A percentile compares a stretch with the other conserved stretches of the same genome.
These are phyloP conservation scores for Leptoclinus maculatus DNA, from an alignment of 2,797 vertebrate genomes.

Conservation along the genomic window DNA sequence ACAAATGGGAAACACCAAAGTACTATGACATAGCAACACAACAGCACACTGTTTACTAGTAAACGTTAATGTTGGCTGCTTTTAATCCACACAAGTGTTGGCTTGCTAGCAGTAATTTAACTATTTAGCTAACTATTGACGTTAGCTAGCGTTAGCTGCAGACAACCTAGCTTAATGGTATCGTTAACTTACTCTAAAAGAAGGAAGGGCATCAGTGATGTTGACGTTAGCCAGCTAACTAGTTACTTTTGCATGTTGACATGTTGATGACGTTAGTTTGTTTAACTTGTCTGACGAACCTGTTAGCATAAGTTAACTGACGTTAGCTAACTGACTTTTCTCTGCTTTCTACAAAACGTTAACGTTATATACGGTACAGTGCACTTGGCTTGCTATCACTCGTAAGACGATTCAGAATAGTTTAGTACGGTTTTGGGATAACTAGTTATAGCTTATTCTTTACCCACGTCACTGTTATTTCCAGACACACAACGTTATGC, in stretches of 20 bases:
- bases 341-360: background rate
- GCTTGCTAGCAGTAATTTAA: constrained; percentile 24
- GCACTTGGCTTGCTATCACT: background rate
- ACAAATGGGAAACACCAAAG: background rate
- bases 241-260: background rate
- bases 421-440: background rate
- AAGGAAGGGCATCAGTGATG: background rate
- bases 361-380: background rate
- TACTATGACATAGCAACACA: background rate
- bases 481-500: background rate
- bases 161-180: constrained; percentile 8
- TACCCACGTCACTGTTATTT: background rate
- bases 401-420: background rate
- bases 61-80: background rate
- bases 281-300: background rate
- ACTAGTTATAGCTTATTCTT: background rate
- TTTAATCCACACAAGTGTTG: background rate
- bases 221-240: background rate
- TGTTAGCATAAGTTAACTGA: background rate
- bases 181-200: background rate
- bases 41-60: background rate
- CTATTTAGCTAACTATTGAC: constrained; percentile 21
- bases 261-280: background rate
- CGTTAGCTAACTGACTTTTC: background rate
- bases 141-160: constrained; percentile 35